Percentiles rank a stretch among this genome's conserved stretches.
Conservation (phyloP, 2,113 vertebrate species). For the Catagonus wagneri region DNA sequence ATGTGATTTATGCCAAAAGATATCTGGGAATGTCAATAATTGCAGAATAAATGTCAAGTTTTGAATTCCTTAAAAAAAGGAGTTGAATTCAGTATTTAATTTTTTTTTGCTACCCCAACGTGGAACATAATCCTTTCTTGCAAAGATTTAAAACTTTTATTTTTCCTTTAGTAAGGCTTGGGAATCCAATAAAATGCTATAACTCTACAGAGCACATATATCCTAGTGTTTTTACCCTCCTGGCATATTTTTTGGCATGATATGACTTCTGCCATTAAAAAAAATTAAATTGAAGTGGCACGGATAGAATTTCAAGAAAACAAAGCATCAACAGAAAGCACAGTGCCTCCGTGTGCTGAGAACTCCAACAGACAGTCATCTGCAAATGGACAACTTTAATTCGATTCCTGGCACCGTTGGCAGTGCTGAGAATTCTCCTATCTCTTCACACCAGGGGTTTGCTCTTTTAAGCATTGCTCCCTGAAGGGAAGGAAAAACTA, state of each 20-base stretch:
- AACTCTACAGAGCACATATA: conserved; percentile 49
- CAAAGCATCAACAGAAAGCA: conserved; percentile 78
- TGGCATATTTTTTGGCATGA: conserved; percentile 80
- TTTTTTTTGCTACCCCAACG: conserved; percentile 73
- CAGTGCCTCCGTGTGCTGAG: conserved; percentile 74
- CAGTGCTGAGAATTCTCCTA: conserved; percentile 88
- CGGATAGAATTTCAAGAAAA: conserved; percentile 82
- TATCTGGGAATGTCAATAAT: conserved; percentile 86
- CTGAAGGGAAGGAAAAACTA: conserved; percentile 91
- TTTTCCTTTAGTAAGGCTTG: conserved; percentile 68
- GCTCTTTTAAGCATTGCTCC: conserved; percentile 91
- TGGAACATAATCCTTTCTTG: conserved; percentile 69
- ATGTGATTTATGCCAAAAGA: conserved; percentile 89
- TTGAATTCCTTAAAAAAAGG: conserved; percentile 86
- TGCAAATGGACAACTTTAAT: conserved; percentile 91
- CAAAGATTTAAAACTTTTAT: conserved; percentile 72
- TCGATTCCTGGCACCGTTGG: conserved; percentile 88
- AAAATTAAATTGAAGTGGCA: conserved; percentile 75
- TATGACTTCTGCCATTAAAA: conserved; percentile 72
- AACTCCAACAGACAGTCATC: conserved; percentile 84
- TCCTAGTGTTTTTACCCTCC: conserved; percentile 60
- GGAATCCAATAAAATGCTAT: conserved; percentile 71
- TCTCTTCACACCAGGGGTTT: conserved; percentile 91
- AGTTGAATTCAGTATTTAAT: conserved; percentile 87
- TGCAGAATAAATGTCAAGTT: conserved; percentile 88